These are phyloP conservation scores for Callipepla squamata DNA, from an alignment of 2,113 vertebrate genomes.

Conservation along the genomic window DNA sequence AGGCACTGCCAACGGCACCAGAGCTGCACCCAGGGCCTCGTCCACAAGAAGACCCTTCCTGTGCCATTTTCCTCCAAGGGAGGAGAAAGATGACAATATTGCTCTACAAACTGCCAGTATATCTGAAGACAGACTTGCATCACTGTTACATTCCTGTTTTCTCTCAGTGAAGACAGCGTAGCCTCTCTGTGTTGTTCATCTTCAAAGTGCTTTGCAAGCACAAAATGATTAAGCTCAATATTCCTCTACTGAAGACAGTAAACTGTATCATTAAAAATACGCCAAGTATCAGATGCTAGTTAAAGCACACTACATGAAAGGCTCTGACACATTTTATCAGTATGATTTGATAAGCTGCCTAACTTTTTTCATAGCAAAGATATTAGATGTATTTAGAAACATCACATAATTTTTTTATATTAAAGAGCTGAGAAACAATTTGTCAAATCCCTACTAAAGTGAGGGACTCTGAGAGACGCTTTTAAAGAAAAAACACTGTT, in stretches of 20 bases:
- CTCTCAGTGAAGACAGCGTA: neutral
- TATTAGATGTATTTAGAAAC: conserved; percentile 1
- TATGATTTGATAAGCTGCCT: neutral
- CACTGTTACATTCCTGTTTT: neutral
- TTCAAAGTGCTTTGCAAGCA: conserved; percentile 32
- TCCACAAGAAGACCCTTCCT: neutral
- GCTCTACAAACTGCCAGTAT: neutral
- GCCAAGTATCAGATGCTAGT: neutral
- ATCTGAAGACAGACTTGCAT: neutral
- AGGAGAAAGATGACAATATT: neutral
- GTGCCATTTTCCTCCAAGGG: neutral
- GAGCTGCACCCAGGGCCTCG: neutral
- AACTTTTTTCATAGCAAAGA: conserved; percentile 32
- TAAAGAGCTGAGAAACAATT: neutral
- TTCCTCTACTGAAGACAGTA: neutral
- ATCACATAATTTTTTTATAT: neutral
- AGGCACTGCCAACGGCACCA: neutral
- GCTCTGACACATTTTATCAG: neutral
- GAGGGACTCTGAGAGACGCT: neutral
- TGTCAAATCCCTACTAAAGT: neutral
- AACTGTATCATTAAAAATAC: neutral
- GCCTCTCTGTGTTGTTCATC: neutral
- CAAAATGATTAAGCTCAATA: conserved; percentile 10
- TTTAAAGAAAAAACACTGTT: neutral
- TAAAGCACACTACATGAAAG: neutral